Percentiles rank a stretch among this genome's conserved stretches.
Conservation (phyloP, 2,888 invertebrate genomes). For the Zeuzera pyrina region DNA sequence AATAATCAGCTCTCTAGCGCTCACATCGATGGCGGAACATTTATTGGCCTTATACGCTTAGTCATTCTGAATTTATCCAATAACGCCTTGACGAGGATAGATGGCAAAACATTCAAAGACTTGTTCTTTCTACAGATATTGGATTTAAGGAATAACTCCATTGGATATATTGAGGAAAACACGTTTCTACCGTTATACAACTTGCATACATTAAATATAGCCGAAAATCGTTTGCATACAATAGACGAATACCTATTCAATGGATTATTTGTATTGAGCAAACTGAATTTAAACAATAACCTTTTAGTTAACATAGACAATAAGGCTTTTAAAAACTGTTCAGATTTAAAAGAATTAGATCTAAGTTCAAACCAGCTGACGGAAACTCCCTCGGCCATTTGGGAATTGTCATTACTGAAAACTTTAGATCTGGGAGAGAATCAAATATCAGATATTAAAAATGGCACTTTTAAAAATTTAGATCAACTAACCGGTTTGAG, state of each 20-base stretch:
- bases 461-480: conserved; percentile 88
- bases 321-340: conserved; percentile 90
- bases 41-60: conserved; percentile 87
- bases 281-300: conserved; percentile 89
- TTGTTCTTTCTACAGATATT: conserved; percentile 89
- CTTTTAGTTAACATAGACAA: conserved; percentile 82
- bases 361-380: conserved; percentile 88
- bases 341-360: conserved; percentile 90
- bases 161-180: conserved; percentile 88
- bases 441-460: conserved; percentile 85
- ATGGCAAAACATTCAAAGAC: conserved; percentile 89
- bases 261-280: conserved; percentile 86
- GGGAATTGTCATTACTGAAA: conserved; percentile 86
- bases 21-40: conserved; percentile 88
- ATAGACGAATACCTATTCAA: conserved; percentile 87
- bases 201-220: conserved; percentile 90
- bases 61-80: conserved; percentile 90
- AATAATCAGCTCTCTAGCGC: conserved; percentile 89
- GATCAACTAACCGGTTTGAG: conserved; percentile 89
- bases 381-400: conserved; percentile 86
- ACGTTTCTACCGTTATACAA: conserved; percentile 91
- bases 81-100: conserved; percentile 88
- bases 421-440: conserved; percentile 94
- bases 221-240: conserved; percentile 88
- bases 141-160: conserved; percentile 89